A percentile compares a stretch with the other conserved stretches of the same genome.
Conservation (phyloP, 2,113 vertebrate species). For the Lagenorhynchus albirostris region DNA sequence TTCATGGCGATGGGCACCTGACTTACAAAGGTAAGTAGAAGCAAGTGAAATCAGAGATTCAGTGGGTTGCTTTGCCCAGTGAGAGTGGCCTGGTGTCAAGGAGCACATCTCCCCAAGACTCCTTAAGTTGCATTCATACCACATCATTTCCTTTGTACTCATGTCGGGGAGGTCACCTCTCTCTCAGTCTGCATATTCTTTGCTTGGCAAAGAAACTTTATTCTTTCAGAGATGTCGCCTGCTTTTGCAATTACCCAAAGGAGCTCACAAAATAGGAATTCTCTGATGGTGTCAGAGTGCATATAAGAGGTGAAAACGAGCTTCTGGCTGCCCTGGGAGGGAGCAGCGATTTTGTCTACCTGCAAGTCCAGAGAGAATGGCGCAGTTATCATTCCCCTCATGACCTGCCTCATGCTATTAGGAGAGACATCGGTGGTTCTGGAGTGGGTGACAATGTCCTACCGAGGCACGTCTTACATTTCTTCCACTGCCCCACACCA, state of each 20-base stretch:
- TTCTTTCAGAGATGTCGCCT: not conserved
- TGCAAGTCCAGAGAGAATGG: not conserved
- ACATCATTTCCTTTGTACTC: not conserved
- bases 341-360: not conserved
- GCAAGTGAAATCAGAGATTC: not conserved
- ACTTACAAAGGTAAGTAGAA: not conserved
- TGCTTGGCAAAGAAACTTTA: not conserved
- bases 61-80: not conserved
- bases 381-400: accelerated
- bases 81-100: not conserved
- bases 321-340: not conserved
- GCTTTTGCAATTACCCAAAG: not conserved
- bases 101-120: not conserved
- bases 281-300: not conserved
- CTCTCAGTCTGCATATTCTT: not conserved
- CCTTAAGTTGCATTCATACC: not conserved
- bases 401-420: not conserved
- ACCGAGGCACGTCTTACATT: accelerated
- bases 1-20: not conserved
- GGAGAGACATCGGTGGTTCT: not conserved
- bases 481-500: not conserved
- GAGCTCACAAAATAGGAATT: not conserved
- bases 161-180: not conserved
- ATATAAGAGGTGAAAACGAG: not conserved
- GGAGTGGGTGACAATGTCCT: too few relatives aligned